Conservation (phyloP, 2,113 vertebrate genomes). For the Vireo altiloquus region DNA sequence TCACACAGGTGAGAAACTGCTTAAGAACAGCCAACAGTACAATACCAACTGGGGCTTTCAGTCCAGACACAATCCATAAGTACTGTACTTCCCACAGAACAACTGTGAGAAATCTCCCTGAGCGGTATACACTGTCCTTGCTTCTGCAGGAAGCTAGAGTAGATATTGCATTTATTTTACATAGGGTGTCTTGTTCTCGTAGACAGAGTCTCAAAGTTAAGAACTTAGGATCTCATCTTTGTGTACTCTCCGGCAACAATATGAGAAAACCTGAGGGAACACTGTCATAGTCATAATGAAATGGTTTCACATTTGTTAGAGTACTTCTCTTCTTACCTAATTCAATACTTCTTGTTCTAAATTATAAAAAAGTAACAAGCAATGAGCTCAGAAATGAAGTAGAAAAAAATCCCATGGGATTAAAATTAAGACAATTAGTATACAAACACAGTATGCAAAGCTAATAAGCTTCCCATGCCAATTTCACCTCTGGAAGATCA, state of each 20-base stretch:
- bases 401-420: not conserved
- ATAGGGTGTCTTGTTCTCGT: not conserved
- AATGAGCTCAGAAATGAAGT: not conserved
- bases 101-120: not conserved
- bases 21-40: not conserved
- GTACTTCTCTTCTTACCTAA: not conserved
- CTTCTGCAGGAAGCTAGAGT: not conserved
- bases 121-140: not conserved
- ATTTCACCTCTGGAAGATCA: not conserved
- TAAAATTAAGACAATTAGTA: not conserved
- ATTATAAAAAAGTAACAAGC: not conserved
- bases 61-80: not conserved
- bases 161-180: not conserved
- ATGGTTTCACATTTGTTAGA: not conserved
- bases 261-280: not conserved
- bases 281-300: not conserved
- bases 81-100: not conserved
- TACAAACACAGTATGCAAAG: not conserved
- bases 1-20: not conserved
- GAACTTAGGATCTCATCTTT: not conserved
- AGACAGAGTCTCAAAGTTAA: not conserved
- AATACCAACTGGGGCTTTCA: not conserved
- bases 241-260: not conserved
- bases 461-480: not conserved
- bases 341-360: not conserved